Percentiles rank a stretch among this genome's conserved stretches.
Conservation (phyloP, 1,140 invertebrate genomes). For the Agraylea sexmaculata region DNA sequence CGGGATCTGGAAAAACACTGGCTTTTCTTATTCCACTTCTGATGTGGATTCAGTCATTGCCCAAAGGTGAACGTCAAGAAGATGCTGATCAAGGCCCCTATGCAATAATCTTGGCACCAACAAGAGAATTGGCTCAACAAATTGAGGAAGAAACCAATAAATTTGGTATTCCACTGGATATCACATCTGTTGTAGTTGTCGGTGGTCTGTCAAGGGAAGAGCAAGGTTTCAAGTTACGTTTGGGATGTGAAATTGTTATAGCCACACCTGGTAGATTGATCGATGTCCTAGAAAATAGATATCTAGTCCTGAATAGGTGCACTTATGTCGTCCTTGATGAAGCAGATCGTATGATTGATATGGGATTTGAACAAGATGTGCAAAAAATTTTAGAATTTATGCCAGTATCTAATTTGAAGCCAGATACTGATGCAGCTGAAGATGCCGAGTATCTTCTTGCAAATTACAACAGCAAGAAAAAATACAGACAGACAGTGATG, state of each 20-base stretch:
- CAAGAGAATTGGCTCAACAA: constrained; percentile 97
- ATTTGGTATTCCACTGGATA: constrained; percentile 90
- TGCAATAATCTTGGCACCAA: constrained; percentile 97
- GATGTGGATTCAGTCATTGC: constrained; percentile 95
- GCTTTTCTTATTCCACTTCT: constrained; percentile 96
- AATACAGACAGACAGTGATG: constrained; percentile 99
- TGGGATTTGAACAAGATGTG: constrained; percentile 98
- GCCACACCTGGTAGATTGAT: constrained; percentile 98
- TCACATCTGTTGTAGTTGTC: constrained; percentile 95
- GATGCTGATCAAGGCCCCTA: constrained; percentile 96
- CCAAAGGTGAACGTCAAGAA: constrained; percentile 87
- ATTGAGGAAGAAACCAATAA: constrained; percentile 99
- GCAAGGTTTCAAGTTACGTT: constrained; percentile 90
- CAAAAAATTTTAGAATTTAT: constrained; percentile 98
- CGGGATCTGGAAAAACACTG: constrained; percentile 95
- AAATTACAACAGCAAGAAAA: constrained; percentile 96
- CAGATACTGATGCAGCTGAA: constrained; percentile 96
- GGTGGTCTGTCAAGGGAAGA: constrained; percentile 96
- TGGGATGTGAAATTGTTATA: constrained; percentile 99
- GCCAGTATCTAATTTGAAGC: constrained; percentile 97
- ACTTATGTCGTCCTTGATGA: constrained; percentile 89
- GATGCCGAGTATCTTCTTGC: constrained; percentile 82
- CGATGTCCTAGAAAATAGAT: constrained; percentile 97
- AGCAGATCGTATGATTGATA: constrained; percentile 98
- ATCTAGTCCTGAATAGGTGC: constrained; percentile 92